Base-by-base conservation (phyloP, 1,140 invertebrate species). In the Solen grandis region DNA sequence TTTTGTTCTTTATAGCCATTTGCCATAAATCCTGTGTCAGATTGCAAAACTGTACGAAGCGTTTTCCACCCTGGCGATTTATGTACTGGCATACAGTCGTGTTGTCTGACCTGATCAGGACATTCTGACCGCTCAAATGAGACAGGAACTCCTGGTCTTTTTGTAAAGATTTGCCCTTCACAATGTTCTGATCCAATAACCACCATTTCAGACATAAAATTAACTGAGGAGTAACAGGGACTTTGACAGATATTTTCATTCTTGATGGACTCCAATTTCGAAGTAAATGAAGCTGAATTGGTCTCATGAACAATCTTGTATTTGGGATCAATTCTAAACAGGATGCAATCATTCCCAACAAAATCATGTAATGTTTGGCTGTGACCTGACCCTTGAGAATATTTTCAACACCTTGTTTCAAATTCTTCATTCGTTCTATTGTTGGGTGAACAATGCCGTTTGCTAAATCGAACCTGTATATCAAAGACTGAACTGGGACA, bases 31-130 rank as follows among this genome's bases (percentile, higher is more conserved):
- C 27, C 46, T n/a, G 41, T 8, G 72, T 73, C n/a, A 59, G 5
- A 36, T 38, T 57, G 70, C 55, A 60, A 33, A 73, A 29, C 31
- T 73, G 52, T 10, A 36, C 55, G 4, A 52, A 70, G 13, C 19
- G 33, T 54, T 41, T 35, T 16, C 36, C 70, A 25, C 70, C 54
- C 25, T 59, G 52, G 4, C 27, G 33, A 25, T 73, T 73, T 29
- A 73, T 73, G 55, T 73, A 73, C 27, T 73, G 55, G 4, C 29
- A 57, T 5, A 73, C 70, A 27, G 52, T 60, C n/a, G n/a, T n/a
- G n/a, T n/a, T n/a, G n/a, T n/a, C n/a, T n/a, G n/a, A n/a, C n/a
- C n/a, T n/a, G n/a, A 73, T 38, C 55, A 73, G 35, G n/a, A 73
- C 70, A 73, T 55, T 57, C 14, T 29, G 14, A 14, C 36, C 63